Evolutionary conservation across 2,888 invertebrate species (phyloP).

Genomic region (Stenodera caucasica): DNA sequence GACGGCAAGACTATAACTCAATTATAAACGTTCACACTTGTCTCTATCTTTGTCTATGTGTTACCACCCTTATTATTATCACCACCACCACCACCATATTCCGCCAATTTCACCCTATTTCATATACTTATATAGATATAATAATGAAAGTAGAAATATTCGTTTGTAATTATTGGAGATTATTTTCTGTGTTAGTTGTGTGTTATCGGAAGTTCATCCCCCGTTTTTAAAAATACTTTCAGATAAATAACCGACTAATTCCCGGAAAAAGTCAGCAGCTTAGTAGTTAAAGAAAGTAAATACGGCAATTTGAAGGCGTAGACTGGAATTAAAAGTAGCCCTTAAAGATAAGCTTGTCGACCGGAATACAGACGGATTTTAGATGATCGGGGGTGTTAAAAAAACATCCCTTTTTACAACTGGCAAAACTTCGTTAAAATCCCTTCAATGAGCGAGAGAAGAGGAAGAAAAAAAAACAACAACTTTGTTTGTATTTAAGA

Average conservation of each 20-base stretch:
- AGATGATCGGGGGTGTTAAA: conserved; percentile 45
- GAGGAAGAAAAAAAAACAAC: conserved; percentile 46
- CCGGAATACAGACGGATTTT: background rate
- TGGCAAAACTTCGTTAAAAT: conserved; percentile 52
- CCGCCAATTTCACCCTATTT: no score
- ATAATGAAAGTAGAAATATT: background rate
- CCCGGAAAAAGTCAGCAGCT: conserved; percentile 41
- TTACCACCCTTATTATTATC: conserved; percentile 30
- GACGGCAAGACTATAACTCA: conserved; percentile 53
- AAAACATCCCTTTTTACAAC: conserved; percentile 53
- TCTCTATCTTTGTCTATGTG: conserved; percentile 33
- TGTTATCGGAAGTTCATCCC: background rate
- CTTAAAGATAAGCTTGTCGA: conserved; percentile 54
- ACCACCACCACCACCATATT: no score
- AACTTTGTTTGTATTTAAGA: conserved; percentile 48
- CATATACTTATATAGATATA: no score
- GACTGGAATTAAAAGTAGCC: conserved; percentile 53
- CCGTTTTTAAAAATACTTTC: background rate
- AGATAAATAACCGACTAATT: conserved; percentile 42
- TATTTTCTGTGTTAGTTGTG: no score
- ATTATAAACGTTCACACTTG: conserved; percentile 50
- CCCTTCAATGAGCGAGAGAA: conserved; percentile 31
- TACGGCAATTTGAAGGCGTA: conserved; percentile 51
- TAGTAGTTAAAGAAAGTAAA: conserved; percentile 44
- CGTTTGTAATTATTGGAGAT: background rate